Conservation (phyloP, 92 coral and sea anemone species). For the Plumapathes pennacea region DNA sequence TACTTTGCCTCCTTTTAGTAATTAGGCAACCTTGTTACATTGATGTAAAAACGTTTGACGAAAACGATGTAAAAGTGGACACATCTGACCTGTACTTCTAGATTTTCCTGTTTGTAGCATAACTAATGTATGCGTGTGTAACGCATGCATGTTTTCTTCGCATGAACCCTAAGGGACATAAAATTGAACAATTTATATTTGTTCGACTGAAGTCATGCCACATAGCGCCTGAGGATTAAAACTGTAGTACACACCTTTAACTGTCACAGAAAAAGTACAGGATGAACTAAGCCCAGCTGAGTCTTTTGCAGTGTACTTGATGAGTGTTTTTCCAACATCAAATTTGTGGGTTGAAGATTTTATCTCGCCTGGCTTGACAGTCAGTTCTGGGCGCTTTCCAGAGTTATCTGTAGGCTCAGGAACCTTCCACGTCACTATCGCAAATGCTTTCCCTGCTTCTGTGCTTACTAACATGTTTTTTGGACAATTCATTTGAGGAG, state of each 20-base stretch:
- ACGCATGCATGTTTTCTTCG: neutral
- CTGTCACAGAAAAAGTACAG: conserved; percentile 34
- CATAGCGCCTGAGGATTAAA: neutral
- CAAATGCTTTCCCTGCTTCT: conserved; percentile 33
- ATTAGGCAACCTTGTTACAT: too few relatives aligned
- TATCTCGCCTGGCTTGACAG: conserved; percentile 8
- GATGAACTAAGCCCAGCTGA: conserved; percentile 22
- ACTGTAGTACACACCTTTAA: conserved; percentile 28
- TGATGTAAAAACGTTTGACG: too few relatives aligned
- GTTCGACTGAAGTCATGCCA: neutral
- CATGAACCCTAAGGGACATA: neutral
- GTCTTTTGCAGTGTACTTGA: conserved; percentile 42
- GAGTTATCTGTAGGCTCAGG: conserved; percentile 63
- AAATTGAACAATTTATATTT: neutral
- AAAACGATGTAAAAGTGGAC: too few relatives aligned
- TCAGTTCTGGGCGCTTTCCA: conserved; percentile 20
- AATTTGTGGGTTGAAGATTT: conserved; percentile 33
- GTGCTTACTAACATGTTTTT: conserved; percentile 16
- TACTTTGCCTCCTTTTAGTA: too few relatives aligned
- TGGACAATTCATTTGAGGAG: conserved; percentile 53
- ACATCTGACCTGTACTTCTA: too few relatives aligned
- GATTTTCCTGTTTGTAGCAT: too few relatives aligned
- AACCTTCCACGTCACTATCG: conserved; percentile 36
- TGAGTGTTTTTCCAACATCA: conserved; percentile 19
- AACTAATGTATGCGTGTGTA: too few relatives aligned